Percentiles rank a stretch among this genome's conserved stretches.
Conservation (phyloP, 2,888 invertebrate genomes). For the Brenthis hecate region DNA sequence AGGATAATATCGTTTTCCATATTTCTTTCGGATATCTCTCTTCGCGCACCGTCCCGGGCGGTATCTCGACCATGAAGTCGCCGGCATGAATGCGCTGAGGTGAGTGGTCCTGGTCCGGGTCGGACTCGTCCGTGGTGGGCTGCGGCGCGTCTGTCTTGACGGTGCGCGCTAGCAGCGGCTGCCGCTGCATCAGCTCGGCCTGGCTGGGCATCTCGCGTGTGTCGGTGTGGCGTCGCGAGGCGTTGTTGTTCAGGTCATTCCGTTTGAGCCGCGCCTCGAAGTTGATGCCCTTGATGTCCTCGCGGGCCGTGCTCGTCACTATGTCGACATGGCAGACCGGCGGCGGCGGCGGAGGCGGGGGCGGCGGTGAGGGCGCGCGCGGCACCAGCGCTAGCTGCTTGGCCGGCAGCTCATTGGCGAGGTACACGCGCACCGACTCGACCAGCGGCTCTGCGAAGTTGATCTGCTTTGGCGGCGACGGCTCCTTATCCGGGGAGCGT, state of each 20-base stretch:
- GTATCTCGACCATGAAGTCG: slow-evolving; percentile 75
- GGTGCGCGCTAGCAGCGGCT: slow-evolving; percentile 75
- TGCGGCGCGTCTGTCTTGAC: slow-evolving; percentile 66
- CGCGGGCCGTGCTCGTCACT: slow-evolving; percentile 66
- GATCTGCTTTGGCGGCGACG: slow-evolving; percentile 69
- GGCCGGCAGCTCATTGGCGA: slow-evolving; percentile 68
- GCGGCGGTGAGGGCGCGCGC: slow-evolving; percentile 47
- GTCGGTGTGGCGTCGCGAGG: slow-evolving; percentile 53
- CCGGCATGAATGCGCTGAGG: slow-evolving; percentile 65
- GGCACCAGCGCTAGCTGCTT: slow-evolving; percentile 63
- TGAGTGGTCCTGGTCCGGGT: slow-evolving; percentile 72
- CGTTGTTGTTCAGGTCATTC: slow-evolving; percentile 81
- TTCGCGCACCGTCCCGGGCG: slow-evolving; percentile 86
- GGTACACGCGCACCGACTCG: slow-evolving; percentile 75
- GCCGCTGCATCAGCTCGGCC: slow-evolving; percentile 79
- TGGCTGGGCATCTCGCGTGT: slow-evolving; percentile 70
- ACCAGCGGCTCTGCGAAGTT: slow-evolving; percentile 75
- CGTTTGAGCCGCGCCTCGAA: slow-evolving; percentile 71
- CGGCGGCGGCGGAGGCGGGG: slow-evolving; percentile 45
- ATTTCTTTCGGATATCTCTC: slow-evolving; percentile 92
- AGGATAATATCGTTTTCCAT: slow-evolving; percentile 87
- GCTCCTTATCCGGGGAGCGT: slow-evolving; percentile 70
- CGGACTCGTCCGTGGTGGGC: slow-evolving; percentile 72
- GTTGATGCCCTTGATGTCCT: slow-evolving; percentile 76
- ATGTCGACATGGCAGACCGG: slow-evolving; percentile 68